A percentile compares a stretch with the other conserved stretches of the same genome.
These are phyloP conservation scores for Miltochrista miniata DNA, from an alignment of 2,888 invertebrate genomes.

Conservation along the genomic window DNA sequence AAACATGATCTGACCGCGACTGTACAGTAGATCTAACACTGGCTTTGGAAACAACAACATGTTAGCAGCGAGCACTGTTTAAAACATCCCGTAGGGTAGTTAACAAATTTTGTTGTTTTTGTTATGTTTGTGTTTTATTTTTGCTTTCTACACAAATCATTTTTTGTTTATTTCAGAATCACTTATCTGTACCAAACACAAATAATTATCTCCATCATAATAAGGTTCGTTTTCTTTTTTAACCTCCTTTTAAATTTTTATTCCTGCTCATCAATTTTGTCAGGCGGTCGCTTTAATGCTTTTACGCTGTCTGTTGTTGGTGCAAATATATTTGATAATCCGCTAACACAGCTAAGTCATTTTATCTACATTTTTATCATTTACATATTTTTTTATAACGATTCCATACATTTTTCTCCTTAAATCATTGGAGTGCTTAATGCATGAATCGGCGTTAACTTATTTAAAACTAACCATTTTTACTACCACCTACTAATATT, in stretches of 20 bases:
- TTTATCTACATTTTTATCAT: slow-evolving; percentile 20
- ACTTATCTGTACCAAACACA: slow-evolving; percentile 94
- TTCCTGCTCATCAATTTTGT: slow-evolving; percentile 55
- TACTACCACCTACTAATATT: background rate
- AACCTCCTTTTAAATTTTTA: slow-evolving; percentile 65
- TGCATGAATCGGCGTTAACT: slow-evolving; percentile 43
- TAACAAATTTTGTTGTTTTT: slow-evolving; percentile 67
- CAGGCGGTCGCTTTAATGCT: slow-evolving; percentile 65
- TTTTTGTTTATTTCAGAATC: slow-evolving; percentile 92
- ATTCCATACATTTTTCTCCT: slow-evolving; percentile 19
- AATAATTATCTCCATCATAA: slow-evolving; percentile 92
- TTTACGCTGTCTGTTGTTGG: slow-evolving; percentile 49
- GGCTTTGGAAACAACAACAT: slow-evolving; percentile 39
- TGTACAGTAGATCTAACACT: slow-evolving; percentile 40
- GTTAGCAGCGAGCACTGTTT: slow-evolving; percentile 34
- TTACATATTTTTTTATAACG: slow-evolving; percentile 18
- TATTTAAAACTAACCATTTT: slow-evolving; percentile 24
- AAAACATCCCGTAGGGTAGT: slow-evolving; percentile 25
- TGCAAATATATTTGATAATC: slow-evolving; percentile 30
- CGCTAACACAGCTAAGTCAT: slow-evolving; percentile 24
- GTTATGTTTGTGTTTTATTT: slow-evolving; percentile 81
- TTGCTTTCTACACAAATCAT: slow-evolving; percentile 82
- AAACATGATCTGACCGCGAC: slow-evolving; percentile 3
- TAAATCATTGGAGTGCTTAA: slow-evolving; percentile 39
- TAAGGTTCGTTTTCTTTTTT: slow-evolving; percentile 87